Base-by-base conservation (phyloP, 2,888 invertebrate genomes). In the Esperia sulphurella region DNA sequence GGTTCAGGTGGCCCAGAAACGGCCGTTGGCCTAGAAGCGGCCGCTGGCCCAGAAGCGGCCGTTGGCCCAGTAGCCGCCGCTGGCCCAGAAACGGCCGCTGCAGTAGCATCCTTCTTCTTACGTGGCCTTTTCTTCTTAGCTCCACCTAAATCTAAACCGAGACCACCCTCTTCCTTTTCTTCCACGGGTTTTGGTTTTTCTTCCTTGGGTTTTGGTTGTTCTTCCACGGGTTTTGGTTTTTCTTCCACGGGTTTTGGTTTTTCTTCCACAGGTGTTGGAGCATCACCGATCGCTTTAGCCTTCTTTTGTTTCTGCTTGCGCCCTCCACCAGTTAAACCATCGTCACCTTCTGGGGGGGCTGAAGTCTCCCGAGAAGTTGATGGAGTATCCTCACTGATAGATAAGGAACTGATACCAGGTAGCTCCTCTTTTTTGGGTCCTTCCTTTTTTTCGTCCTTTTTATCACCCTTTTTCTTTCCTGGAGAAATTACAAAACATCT, bases 391-490 rank as follows among this genome's bases (percentile, higher is more conserved):
- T 46, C 46, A 8, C 33, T 35, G 14, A 46, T 33, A 8, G 41
- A 12, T 12, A 46, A 29, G 5, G 21, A 5, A 31, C 31, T 14
- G 3, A 46, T 1, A 28, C 33, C 12, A 8, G 21, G 30, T 13
- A n/a, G 31, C 13, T 40, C 39, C 8, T 35, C 35, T 35, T 35
- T 35, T n/a, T 10, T 10, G 3, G 38, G 13, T 30, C 35, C 33
- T 14, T 46, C 33, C 13, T 30, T 13, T 10, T 13, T 14, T 14
- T 29, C 40, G 3, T 12, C 49, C 14, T 49, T 56, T 10, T 13
- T 14, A 10, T 29, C 40, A 8, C 8, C 48, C 14, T 49, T 56
- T 41, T 71, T 71, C 50, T 68, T 70, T n/a, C 66, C 67, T 62
- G 52, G 47, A 54, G 8, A 39, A 12, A n/a, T 14, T 12, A 28